These are phyloP conservation scores for Falco biarmicus DNA, from an alignment of 2,797 vertebrate genomes.

Conservation along the genomic window DNA sequence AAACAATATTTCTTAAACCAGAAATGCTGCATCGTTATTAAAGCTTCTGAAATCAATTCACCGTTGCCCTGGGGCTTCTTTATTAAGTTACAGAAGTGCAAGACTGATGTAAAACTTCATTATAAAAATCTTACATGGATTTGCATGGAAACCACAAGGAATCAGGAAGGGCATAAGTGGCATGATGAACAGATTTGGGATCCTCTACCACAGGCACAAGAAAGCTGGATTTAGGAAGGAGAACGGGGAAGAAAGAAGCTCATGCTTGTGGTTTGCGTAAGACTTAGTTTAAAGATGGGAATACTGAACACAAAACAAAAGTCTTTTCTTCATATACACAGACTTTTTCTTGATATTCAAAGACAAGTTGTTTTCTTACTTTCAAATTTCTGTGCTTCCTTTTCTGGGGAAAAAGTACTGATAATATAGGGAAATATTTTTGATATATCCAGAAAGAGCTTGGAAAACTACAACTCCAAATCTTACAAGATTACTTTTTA, in stretches of 20 bases:
- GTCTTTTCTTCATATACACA: neutral
- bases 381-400: neutral
- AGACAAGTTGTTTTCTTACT: neutral
- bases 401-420: neutral
- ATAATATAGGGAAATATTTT: neutral
- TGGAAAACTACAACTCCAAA: neutral
- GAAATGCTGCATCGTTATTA: neutral
- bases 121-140: neutral
- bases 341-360: neutral
- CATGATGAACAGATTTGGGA: neutral
- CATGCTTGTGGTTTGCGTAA: neutral
- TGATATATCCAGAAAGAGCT: neutral
- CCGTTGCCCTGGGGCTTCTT: neutral
- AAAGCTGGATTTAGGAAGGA: neutral
- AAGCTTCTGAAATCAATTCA: neutral
- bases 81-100: neutral
- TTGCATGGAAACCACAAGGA: neutral
- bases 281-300: neutral
- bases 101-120: neutral
- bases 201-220: neutral
- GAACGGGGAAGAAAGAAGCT: neutral
- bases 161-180: neutral
- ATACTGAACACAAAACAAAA: neutral
- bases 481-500: neutral
- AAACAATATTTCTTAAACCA: neutral